Evolutionary conservation across 2,113 vertebrate species (phyloP).

Genomic region (Prolemur simus): DNA sequence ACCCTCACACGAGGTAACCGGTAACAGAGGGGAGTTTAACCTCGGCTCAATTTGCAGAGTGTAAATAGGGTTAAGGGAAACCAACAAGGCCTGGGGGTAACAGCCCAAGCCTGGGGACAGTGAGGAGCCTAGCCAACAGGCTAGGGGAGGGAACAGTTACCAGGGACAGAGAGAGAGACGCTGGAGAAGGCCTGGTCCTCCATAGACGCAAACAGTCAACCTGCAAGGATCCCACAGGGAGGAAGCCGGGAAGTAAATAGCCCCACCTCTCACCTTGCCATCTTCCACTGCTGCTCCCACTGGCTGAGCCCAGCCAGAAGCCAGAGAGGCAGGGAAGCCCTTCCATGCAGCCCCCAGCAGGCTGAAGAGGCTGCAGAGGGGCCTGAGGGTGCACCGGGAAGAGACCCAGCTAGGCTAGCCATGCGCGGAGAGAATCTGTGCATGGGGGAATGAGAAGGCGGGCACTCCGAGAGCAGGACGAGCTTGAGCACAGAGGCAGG

Average conservation of each 20-base stretch:
- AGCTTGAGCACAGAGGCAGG: neutral
- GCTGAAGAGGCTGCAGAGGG: neutral
- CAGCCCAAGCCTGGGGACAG: neutral
- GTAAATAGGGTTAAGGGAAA: neutral
- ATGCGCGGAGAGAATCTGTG: neutral
- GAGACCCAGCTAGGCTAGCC: neutral
- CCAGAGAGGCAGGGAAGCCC: neutral
- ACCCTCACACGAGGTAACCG: neutral
- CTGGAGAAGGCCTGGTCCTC: neutral
- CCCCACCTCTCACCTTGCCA: neutral
- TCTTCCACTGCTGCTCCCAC: neutral
- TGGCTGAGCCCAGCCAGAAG: neutral
- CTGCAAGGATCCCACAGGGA: neutral
- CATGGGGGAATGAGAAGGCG: neutral
- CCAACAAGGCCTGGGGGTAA: neutral
- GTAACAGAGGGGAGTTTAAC: neutral
- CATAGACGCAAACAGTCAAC: neutral
- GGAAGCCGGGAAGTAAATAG: neutral
- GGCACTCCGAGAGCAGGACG: neutral
- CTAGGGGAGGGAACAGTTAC: fast-evolving
- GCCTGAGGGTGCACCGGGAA: neutral
- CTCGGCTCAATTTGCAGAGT: neutral
- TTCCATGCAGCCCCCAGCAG: neutral
- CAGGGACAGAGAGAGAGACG: neutral
- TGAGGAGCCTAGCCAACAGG: neutral